These are phyloP conservation scores for Stenurella melanura DNA, from an alignment of 2,888 invertebrate genomes.

Conservation along the genomic window DNA sequence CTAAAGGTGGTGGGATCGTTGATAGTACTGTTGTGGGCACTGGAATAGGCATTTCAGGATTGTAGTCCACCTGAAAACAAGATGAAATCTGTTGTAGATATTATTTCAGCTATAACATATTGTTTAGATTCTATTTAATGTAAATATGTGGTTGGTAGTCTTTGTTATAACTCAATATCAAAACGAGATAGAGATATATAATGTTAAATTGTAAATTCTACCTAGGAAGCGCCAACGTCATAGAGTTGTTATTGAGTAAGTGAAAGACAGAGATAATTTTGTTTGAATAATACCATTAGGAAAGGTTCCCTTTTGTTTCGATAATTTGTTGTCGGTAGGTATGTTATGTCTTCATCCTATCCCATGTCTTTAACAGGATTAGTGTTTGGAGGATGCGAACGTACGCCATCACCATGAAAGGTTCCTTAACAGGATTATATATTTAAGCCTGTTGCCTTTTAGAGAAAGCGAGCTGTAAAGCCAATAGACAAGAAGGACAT, in stretches of 20 bases:
- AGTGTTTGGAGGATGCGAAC: not conserved
- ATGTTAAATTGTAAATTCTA: too few species aligned
- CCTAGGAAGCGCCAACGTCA: too few species aligned
- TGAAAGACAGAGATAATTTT: too few species aligned
- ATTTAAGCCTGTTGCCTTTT: not conserved
- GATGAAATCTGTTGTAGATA: not conserved
- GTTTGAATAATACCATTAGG: not conserved
- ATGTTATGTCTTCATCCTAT: not conserved
- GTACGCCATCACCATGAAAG: not conserved
- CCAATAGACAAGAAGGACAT: too few species aligned
- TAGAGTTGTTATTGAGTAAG: too few species aligned
- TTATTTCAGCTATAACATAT: too few species aligned
- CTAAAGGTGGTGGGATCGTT: slow-evolving; percentile 1
- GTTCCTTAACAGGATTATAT: not conserved
- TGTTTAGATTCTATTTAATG: too few species aligned
- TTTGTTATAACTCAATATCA: too few species aligned
- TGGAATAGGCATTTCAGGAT: slow-evolving; percentile 46
- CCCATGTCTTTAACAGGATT: not conserved
- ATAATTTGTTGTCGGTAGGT: not conserved
- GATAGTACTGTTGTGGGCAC: slow-evolving; percentile 31
- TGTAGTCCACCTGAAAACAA: slow-evolving; percentile 57
- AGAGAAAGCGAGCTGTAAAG: not conserved
- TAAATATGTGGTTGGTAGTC: too few species aligned
- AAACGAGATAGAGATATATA: too few species aligned
- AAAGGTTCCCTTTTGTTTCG: not conserved